phyloP scores from a whole-genome alignment of 2,888 invertebrate species.

The Hyles lineata region DNA sequence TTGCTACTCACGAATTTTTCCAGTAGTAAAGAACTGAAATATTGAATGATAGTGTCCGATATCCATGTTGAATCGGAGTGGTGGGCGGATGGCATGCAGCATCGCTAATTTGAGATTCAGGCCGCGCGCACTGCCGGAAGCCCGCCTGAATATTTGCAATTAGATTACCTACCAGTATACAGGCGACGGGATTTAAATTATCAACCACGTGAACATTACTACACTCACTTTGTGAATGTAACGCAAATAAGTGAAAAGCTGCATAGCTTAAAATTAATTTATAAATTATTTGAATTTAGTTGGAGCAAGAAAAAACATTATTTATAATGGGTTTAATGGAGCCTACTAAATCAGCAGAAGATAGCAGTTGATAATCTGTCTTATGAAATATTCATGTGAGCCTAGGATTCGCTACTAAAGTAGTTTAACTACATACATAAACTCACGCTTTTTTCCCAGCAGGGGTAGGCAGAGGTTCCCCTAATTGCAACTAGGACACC shows the following conservation, averaged over 20 bases:
- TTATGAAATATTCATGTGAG: too few relatives aligned
- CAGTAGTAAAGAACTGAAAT: slow-evolving; percentile 6
- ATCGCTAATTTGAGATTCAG: slow-evolving; percentile 54
- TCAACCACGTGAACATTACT: slow-evolving; percentile 41
- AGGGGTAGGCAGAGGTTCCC: too few relatives aligned
- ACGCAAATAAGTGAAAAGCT: neutral
- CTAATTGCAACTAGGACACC: too few relatives aligned
- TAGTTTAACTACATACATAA: too few relatives aligned
- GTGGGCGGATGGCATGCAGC: slow-evolving; percentile 35
- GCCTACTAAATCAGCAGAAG: too few relatives aligned
- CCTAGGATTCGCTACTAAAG: too few relatives aligned
- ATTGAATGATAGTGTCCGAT: slow-evolving; percentile 19
- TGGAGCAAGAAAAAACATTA: too few relatives aligned
- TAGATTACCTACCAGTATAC: slow-evolving; percentile 57
- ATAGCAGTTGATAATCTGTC: too few relatives aligned
- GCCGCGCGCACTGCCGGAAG: slow-evolving; percentile 46
- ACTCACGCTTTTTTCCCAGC: too few relatives aligned
- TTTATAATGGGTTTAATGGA: too few relatives aligned
- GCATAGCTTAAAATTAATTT: neutral
- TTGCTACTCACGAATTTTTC: neutral
- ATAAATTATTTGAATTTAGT: neutral
- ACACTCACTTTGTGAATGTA: slow-evolving; percentile 19
- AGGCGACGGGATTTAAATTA: slow-evolving; percentile 54
- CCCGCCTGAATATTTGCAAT: slow-evolving; percentile 63
- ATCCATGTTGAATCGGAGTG: slow-evolving; percentile 40